Evolutionary conservation across 2,888 invertebrate species (phyloP), one percentile per base, ranked within the genome.

Genomic region (Agrenia bidenticulata): DNA sequence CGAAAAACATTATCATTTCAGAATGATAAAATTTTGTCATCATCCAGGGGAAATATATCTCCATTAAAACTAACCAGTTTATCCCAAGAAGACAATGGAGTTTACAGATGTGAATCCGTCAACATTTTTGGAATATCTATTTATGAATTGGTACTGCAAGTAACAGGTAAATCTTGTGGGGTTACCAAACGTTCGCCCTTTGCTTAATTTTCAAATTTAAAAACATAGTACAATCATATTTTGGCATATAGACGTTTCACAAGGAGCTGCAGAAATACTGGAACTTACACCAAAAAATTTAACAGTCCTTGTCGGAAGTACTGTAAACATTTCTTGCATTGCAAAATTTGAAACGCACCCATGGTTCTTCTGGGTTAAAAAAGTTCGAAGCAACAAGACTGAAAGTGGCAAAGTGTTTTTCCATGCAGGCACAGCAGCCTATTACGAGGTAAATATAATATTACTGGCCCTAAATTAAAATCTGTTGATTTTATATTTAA

Each of bases 251-350:
- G 72, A 64, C 19, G 41, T 62, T 9, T 63, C 66, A 37, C 64
- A 66, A 59, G 73, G 69, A 32, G 54, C 63, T 13, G 66, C 72
- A 2, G 76, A 76, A 61, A 75, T 76, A 49, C 49, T 73, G 24
- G 72, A 73, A 41, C 50, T 76, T 50, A 72, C 59, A 49, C 76
- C 76, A 4, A 64, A 61, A 49, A 76, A 75, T 65, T 61, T 75
- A 54, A 72, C 72, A 19, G 50, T 76, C 2, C 63, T 59, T 56
- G 65, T 69, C 53, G 76, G 76, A 49, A 67, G 62, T 26, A 66
- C 58, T 54, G 74, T 73, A 27, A 72, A 66, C 50, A 67, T 76
- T 45, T 75, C 76, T 19, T 76, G 76, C 54, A 61, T 72, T 15
- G 76, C 73, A 26, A 66, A 72, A 11, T 71, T 73, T 51, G 64